Conservation (phyloP, 1,140 invertebrate genomes). For the Lepidurus arcticus region DNA sequence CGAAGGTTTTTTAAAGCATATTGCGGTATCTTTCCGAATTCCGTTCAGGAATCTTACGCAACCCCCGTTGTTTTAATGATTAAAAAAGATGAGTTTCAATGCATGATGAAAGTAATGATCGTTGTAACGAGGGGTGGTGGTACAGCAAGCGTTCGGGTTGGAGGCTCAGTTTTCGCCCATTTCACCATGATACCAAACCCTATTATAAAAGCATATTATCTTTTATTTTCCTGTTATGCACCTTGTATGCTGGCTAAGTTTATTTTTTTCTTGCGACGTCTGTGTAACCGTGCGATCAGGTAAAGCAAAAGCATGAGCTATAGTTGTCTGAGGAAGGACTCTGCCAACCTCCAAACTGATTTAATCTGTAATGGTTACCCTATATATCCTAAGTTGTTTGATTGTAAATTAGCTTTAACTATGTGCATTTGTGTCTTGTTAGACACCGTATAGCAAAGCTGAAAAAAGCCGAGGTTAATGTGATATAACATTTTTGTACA, state of each 20-base stretch:
- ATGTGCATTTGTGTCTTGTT: neutral
- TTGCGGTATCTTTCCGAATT: neutral
- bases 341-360: neutral
- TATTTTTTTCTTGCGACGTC: neutral
- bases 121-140: constrained; percentile 14
- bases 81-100: neutral
- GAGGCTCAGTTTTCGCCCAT: neutral
- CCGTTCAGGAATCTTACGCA: neutral
- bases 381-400: neutral
- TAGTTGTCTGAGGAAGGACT: neutral
- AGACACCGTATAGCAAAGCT: neutral
- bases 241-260: neutral
- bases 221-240: neutral
- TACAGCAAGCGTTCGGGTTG: neutral
- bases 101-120: neutral
- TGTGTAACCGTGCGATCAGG: neutral
- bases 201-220: neutral
- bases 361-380: neutral
- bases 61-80: neutral
- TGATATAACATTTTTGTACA: no score
- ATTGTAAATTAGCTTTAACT: neutral
- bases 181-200: neutral
- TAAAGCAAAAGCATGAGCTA: neutral
- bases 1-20: neutral
- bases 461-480: no score